A percentile compares a stretch with the other conserved stretches of the same genome.
Evolutionary conservation across 1,140 invertebrate species (phyloP).

Genomic region (Cotesia typhae): DNA sequence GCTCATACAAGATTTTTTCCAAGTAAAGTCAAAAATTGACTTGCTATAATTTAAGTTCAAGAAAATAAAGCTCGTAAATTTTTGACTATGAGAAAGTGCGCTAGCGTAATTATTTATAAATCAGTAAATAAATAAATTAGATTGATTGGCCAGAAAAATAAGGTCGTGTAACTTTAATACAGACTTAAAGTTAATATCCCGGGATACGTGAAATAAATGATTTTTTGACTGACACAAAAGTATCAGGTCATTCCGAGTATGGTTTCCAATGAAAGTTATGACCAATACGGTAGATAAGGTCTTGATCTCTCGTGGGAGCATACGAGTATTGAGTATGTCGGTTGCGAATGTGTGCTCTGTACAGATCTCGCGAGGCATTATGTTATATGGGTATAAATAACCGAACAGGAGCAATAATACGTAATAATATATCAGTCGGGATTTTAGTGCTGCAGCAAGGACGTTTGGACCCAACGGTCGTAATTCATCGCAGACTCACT

Average conservation of each 20-base stretch:
- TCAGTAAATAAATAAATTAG: too few relatives aligned
- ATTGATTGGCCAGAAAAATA: too few relatives aligned
- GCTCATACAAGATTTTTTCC: too few relatives aligned
- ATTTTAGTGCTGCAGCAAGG: conserved; percentile 64
- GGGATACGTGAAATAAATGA: conserved; percentile 4
- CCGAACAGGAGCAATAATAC: conserved; percentile 67
- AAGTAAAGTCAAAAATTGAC: too few relatives aligned
- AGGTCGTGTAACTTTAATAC: too few relatives aligned
- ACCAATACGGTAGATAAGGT: conserved; percentile 64
- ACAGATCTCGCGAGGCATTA: conserved; percentile 63
- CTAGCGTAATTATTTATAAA: too few relatives aligned
- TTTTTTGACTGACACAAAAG: conserved; percentile 23
- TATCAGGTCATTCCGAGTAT: conserved; percentile 1
- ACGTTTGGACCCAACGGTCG: conserved; percentile 62
- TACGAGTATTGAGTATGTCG: not conserved
- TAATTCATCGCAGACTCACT: conserved; percentile 61
- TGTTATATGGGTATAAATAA: conserved; percentile 68
- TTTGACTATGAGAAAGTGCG: too few relatives aligned
- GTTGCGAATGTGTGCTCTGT: conserved; percentile 26
- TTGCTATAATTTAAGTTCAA: too few relatives aligned
- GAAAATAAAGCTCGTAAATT: too few relatives aligned
- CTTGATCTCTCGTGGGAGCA: conserved; percentile 54
- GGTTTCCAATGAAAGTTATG: conserved; percentile 59
- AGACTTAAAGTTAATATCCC: too few relatives aligned
- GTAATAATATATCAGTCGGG: conserved; percentile 68